Evolutionary conservation across 1,140 invertebrate species (phyloP).

Genomic region (Cyclina sinensis): DNA sequence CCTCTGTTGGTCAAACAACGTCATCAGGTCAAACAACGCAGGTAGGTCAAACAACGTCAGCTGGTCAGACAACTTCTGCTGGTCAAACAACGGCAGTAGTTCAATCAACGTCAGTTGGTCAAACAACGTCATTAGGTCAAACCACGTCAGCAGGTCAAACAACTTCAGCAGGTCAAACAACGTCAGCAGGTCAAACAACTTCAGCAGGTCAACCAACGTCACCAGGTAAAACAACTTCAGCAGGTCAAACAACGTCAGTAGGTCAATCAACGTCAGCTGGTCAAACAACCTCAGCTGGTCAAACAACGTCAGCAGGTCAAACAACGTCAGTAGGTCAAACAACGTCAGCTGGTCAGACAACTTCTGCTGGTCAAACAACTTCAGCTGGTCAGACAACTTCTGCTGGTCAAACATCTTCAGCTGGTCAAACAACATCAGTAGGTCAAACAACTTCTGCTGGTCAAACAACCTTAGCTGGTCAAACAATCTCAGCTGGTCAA

Average conservation of each 20-base stretch:
- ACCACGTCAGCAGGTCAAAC: slow-evolving; percentile 10
- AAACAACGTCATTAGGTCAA: slow-evolving; percentile 3
- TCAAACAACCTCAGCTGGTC: slow-evolving; percentile 22
- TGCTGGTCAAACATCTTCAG: not conserved
- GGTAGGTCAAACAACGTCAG: not conserved
- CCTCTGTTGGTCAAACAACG: slow-evolving; percentile 10
- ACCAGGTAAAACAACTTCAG: not conserved
- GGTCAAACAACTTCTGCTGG: slow-evolving; percentile 1
- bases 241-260: not conserved
- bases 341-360: not conserved
- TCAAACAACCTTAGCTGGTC: slow-evolving; percentile 5
- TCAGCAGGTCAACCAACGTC: slow-evolving; percentile 15
- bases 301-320: slow-evolving; percentile 13
- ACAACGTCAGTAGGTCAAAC: slow-evolving; percentile 2
- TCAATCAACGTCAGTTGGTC: slow-evolving; percentile 22
- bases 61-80: slow-evolving; percentile 7
- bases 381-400: slow-evolving; percentile 11
- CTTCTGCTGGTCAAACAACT: slow-evolving; percentile 1
- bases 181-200: not conserved
- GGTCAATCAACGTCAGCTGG: not conserved
- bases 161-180: slow-evolving; percentile 12
- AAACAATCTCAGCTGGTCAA: slow-evolving; percentile 2
- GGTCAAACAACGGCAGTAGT: not conserved
- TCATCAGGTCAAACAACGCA: slow-evolving; percentile 1
- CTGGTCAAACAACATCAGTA: not conserved